Conservation (phyloP, 1,140 invertebrate species). For the Geopemphigus sp. region DNA sequence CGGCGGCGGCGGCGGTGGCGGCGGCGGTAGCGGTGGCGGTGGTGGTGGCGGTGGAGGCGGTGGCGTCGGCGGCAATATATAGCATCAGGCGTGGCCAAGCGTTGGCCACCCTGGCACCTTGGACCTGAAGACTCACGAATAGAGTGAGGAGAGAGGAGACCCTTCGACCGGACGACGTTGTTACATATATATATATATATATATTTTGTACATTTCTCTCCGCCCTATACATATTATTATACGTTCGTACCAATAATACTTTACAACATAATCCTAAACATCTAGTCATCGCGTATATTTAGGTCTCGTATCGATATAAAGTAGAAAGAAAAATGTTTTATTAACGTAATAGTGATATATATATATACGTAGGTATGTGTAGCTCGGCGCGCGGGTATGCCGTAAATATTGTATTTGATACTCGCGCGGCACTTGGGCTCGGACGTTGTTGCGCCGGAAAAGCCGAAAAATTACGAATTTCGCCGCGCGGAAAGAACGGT, state of each 20-base stretch:
- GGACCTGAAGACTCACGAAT: conserved; percentile 42
- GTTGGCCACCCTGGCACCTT: conserved; percentile 32
- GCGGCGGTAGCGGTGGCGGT: conserved; percentile 56
- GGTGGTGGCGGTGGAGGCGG: conserved; percentile 56
- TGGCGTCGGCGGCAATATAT: conserved; percentile 52
- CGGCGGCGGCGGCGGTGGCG: conserved; percentile 57
- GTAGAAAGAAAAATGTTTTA: no score
- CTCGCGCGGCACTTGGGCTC: no score
- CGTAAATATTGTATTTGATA: no score
- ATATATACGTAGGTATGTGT: no score
- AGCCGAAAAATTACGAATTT: no score
- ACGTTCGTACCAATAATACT: no score
- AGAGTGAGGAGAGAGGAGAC: no score
- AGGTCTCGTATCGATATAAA: neutral
- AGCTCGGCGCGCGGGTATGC: no score
- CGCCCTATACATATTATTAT: neutral
- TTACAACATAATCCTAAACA: conserved; percentile 4
- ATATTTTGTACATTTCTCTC: conserved; percentile 5
- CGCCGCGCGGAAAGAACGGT: no score
- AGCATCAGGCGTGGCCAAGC: conserved; percentile 51
- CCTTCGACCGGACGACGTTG: no score
- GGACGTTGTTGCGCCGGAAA: no score
- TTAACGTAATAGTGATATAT: no score
- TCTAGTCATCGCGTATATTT: conserved; percentile 23
- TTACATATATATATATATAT: neutral